Percentiles rank a stretch among this genome's conserved stretches.
These are phyloP conservation scores for Pseudobourletiella spinata DNA, from an alignment of 1,140 invertebrate species.

Conservation along the genomic window DNA sequence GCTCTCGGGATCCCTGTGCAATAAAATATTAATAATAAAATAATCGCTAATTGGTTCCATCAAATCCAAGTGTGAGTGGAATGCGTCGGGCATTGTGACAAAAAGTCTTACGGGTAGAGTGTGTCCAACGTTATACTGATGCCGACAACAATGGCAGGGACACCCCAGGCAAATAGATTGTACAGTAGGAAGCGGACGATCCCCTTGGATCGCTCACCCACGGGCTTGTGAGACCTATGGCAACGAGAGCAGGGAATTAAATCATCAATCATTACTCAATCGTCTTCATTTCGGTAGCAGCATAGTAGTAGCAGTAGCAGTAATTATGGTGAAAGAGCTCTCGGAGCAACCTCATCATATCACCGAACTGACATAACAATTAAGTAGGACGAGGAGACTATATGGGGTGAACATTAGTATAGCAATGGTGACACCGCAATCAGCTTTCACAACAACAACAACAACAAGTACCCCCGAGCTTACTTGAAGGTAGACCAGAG, in stretches of 20 bases:
- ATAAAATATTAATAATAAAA: neutral
- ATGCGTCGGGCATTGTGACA: too few relatives aligned
- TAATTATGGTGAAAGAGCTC: neutral
- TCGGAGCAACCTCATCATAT: neutral
- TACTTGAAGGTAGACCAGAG: conserved; percentile 24
- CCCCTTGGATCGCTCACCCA: conserved; percentile 12
- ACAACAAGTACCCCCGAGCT: too few relatives aligned
- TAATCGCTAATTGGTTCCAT: neutral
- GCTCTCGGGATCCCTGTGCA: conserved; percentile 6
- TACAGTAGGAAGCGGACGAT: conserved; percentile 26
- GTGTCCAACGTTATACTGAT: conserved; percentile 25
- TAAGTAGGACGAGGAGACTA: neutral
- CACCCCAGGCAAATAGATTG: conserved; percentile 26
- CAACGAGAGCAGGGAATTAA: neutral
- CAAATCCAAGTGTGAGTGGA: neutral
- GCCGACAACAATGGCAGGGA: conserved; percentile 21
- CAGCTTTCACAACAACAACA: neutral
- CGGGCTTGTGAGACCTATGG: neutral
- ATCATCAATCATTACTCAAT: neutral
- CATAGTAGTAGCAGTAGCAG: neutral
- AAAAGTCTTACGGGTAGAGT: conserved; percentile 20
- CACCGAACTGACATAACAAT: neutral
- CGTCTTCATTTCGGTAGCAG: neutral
- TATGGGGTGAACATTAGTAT: too few relatives aligned
- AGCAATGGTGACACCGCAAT: too few relatives aligned